Base-by-base conservation (phyloP, 1,140 invertebrate genomes). In the Aleiodes sp. region DNA sequence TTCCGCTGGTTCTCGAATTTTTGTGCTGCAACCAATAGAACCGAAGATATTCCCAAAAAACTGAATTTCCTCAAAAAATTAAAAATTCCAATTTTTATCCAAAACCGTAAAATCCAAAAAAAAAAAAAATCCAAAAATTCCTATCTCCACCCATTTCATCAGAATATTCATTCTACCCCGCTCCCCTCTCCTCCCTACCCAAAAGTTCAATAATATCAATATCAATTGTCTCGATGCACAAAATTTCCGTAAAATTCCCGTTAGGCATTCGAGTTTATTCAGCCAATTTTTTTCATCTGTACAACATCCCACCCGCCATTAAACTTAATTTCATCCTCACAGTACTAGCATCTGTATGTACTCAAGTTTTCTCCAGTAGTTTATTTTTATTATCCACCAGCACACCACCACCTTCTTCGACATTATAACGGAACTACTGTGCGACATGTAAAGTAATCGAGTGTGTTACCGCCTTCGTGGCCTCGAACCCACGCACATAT, bases 391-490 rank as follows among this genome's bases (percentile, higher is more conserved):
- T 31, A 29, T 12, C n/a, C n/a, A n/a, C n/a, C n/a, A n/a, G n/a
- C n/a, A n/a, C n/a, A n/a, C n/a, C n/a, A n/a, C n/a, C n/a, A 16
- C 26, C 43, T 28, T 31, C 63, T 52, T 21, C 16, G 12, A 12
- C 7, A 52, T n/a, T 52, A 52, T 65, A 65, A 65, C 43, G 63
- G 63, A 65, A 65, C 31, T 35, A 19, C 35, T 52, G 14, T 52
- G 63, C 43, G 41, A 65, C 43, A 65, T 65, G 14, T 52, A 39
- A 56, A 65, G 31, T 35, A 21, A 52, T 52, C 46, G 46, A 21
- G 16, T 4, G 46, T 24, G 9, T 46, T 24, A 41, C 19, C 37
- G 21, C 1, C 19, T 28, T 14, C 7, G 9, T 64, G 39, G 16
- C 24, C 21, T 41, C 24, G 39, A 41, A 41, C 33, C 21, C 37